Conservation (phyloP, 1,140 invertebrate genomes). For the Cydia splendana region DNA sequence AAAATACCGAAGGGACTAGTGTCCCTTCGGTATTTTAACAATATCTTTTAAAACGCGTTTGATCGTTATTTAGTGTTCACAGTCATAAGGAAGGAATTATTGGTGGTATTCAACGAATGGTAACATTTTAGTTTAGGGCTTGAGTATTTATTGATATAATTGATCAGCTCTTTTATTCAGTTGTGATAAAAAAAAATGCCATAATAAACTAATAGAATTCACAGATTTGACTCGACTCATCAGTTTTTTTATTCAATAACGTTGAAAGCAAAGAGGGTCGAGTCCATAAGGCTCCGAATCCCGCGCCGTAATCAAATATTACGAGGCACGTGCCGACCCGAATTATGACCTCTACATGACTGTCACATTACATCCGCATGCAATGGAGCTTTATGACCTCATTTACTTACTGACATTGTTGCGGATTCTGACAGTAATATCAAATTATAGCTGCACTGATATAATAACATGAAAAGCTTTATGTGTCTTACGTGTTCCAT, state of each 20-base stretch:
- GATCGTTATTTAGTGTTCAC: no score
- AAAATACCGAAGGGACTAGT: neutral
- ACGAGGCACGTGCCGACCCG: conserved; percentile 1
- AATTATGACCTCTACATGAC: conserved; percentile 14
- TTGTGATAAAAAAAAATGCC: no score
- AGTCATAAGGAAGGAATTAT: no score
- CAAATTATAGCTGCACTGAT: neutral
- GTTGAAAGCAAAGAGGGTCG: conserved; percentile 30
- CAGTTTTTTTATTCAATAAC: conserved; percentile 35
- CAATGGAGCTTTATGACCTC: neutral
- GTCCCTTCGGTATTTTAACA: no score
- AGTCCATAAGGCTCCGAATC: conserved; percentile 9
- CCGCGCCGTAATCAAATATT: neutral
- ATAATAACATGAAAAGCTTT: neutral
- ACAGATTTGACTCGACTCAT: neutral
- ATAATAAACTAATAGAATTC: no score
- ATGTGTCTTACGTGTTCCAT: neutral
- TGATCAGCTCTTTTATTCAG: no score
- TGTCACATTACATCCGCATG: conserved; percentile 12
- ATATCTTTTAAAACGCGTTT: no score
- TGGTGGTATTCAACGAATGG: no score
- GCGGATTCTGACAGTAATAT: neutral
- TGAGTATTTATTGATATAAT: no score
- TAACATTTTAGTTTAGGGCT: no score
- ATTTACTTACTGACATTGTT: conserved; percentile 4